Percentiles rank a stretch among this genome's conserved stretches.
These are phyloP conservation scores for Synergus japonicus DNA, from an alignment of 2,888 invertebrate species.

Conservation along the genomic window DNA sequence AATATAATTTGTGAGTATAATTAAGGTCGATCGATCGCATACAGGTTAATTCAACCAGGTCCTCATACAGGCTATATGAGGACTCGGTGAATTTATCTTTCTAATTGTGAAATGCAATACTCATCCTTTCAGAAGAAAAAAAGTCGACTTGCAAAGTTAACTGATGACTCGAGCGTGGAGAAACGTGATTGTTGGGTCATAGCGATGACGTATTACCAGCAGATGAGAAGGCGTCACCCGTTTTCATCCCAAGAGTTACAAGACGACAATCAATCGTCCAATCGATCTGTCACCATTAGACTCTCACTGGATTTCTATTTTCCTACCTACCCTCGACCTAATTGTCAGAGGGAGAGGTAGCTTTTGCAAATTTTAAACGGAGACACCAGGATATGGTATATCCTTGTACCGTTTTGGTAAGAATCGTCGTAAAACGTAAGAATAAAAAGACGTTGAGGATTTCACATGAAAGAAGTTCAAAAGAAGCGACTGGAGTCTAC, in stretches of 20 bases:
- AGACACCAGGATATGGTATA: too few species aligned
- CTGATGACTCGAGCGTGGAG: slow-evolving; percentile 50
- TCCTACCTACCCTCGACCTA: slow-evolving; percentile 25
- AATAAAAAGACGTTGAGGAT: too few species aligned
- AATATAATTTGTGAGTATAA: slow-evolving; percentile 41
- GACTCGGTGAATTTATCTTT: not conserved
- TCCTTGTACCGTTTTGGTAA: too few species aligned
- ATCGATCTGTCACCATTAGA: slow-evolving; percentile 70
- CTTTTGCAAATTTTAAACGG: not conserved
- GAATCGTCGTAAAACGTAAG: too few species aligned
- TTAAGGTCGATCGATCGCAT: slow-evolving; percentile 13
- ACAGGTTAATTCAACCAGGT: not conserved
- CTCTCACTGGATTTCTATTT: slow-evolving; percentile 47
- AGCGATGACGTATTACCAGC: slow-evolving; percentile 54
- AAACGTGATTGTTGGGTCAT: slow-evolving; percentile 48
- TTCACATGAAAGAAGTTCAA: not conserved
- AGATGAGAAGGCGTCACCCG: slow-evolving; percentile 52
- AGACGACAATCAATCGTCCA: slow-evolving; percentile 52
- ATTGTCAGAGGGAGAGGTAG: not conserved
- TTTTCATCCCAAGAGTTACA: slow-evolving; percentile 43
- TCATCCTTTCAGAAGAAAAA: not conserved
- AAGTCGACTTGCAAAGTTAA: slow-evolving; percentile 4
- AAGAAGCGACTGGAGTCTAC: not conserved
- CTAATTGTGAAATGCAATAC: not conserved
- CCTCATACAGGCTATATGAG: not conserved